A percentile compares a stretch with the other conserved stretches of the same genome.
These are phyloP conservation scores for Ataeniobius toweri DNA, from an alignment of 2,797 vertebrate species.

Conservation along the genomic window DNA sequence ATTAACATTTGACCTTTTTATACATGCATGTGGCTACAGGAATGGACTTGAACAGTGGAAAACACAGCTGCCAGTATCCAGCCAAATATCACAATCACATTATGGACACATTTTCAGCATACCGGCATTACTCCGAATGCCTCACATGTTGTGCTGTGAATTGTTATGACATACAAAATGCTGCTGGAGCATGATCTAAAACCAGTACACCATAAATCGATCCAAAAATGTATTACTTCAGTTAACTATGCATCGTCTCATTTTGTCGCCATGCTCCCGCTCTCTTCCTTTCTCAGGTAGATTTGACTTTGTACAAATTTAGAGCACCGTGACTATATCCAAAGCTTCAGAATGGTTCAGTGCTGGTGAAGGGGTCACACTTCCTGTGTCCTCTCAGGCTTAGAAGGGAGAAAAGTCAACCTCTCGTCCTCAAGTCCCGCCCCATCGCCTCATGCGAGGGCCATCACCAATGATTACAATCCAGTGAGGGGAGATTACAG, in stretches of 20 bases:
- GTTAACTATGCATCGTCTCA: neutral
- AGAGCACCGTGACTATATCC: slow-evolving; percentile 1
- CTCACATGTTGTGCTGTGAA: neutral
- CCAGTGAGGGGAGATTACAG: slow-evolving; percentile 67
- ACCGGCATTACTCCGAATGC: neutral
- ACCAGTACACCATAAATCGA: neutral
- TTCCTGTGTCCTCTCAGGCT: slow-evolving; percentile 63
- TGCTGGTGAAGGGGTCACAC: slow-evolving; percentile 41
- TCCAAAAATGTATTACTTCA: neutral
- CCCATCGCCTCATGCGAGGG: slow-evolving; percentile 71
- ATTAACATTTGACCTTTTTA: slow-evolving; percentile 24
- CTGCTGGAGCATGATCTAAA: neutral
- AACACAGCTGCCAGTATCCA: neutral
- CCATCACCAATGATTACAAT: slow-evolving; percentile 75
- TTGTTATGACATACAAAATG: neutral
- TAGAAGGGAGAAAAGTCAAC: slow-evolving; percentile 50
- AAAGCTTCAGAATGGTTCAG: slow-evolving; percentile 6
- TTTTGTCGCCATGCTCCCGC: neutral
- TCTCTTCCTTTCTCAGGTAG: slow-evolving; percentile 4
- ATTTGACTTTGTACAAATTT: slow-evolving; percentile 3
- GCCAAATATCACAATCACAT: neutral
- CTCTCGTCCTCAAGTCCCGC: slow-evolving; percentile 53
- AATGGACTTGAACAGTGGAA: neutral
- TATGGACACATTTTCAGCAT: neutral
- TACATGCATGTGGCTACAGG: neutral